These are phyloP conservation scores for Agriopis aurantiaria DNA, from an alignment of 2,888 invertebrate species.

Conservation along the genomic window DNA sequence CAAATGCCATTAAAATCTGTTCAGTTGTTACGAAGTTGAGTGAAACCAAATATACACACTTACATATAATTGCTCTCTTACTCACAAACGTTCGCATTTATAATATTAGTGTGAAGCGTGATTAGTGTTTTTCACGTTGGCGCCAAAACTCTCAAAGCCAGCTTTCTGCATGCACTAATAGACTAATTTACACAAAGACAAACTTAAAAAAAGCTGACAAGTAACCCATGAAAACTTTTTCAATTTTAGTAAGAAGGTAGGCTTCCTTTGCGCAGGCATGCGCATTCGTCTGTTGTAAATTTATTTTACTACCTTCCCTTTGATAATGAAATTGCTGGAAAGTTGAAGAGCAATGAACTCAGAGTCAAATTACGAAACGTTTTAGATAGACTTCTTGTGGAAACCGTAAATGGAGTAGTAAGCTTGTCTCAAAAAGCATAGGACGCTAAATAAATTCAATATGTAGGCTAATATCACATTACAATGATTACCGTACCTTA, in stretches of 20 bases:
- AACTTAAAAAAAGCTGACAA: conserved; percentile 28
- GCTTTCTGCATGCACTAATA: neutral
- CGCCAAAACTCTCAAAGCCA: too few relatives aligned
- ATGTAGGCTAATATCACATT: neutral
- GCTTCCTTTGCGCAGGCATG: conserved; percentile 3
- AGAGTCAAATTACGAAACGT: conserved; percentile 1
- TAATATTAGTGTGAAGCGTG: neutral
- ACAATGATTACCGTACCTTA: too few relatives aligned
- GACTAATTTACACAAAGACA: neutral
- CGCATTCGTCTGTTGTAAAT: conserved; percentile 24
- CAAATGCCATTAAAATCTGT: too few relatives aligned
- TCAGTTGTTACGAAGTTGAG: too few relatives aligned
- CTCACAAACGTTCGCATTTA: too few relatives aligned
- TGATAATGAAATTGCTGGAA: conserved; percentile 37
- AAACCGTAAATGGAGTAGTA: neutral
- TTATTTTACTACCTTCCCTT: conserved; percentile 32
- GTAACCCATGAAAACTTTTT: conserved; percentile 38
- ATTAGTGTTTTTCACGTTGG: neutral
- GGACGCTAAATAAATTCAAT: too few relatives aligned
- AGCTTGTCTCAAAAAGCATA: too few relatives aligned
- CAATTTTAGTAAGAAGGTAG: conserved; percentile 40
- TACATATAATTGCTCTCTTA: too few relatives aligned
- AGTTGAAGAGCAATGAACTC: conserved; percentile 22
- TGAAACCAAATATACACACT: too few relatives aligned
- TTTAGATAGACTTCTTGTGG: neutral